Evolutionary conservation across 2,113 vertebrate species (phyloP), one percentile per base, ranked within the genome.

Genomic region (Argyrosomus japonicus): DNA sequence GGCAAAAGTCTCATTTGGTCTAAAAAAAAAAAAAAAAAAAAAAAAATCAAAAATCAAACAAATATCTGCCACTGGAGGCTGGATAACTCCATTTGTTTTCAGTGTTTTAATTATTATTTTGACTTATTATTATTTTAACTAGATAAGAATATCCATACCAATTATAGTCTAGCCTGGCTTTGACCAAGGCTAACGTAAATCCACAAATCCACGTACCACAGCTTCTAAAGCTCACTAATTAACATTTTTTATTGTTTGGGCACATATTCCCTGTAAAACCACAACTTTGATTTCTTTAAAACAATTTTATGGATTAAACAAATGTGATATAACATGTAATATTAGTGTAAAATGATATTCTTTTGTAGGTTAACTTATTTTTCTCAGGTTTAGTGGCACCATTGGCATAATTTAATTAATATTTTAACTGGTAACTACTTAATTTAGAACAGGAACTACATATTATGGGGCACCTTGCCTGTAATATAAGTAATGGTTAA

Each of bases 41-140:
- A 53, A n/a, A n/a, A 54, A 48, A 3, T n/a, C n/a, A n/a, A 36
- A 51, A 15, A 21, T n/a, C 63, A 18, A 40, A 19, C 3, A 75
- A 51, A 47, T 7, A 63, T 63, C 36, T 43, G 19, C 13, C 15
- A 51, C 21, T 36, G n/a, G 25, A 68, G n/a, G 62, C 54, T 47
- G 1, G 23, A 60, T 50, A 60, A 53, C 68, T 21, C 21, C 4
- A 21, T 32, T 68, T 75, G 48, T 27, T 54, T 72, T 18, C 51
- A 58, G 36, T 48, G 40, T 82, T 62, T 75, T 23, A 62, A 68
- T 82, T 60, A 12, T 43, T 10, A 21, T 19, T 14, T 21, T n/a
- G n/a, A n/a, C n/a, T n/a, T 27, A 27, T 27, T 27, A 27, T 27
- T 27, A 27, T 27, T 27, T 23, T 40, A 23, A 11, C 8, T 36